phyloP scores from a whole-genome alignment of 2,888 invertebrate genomes.

The Candidula unifasciata region DNA sequence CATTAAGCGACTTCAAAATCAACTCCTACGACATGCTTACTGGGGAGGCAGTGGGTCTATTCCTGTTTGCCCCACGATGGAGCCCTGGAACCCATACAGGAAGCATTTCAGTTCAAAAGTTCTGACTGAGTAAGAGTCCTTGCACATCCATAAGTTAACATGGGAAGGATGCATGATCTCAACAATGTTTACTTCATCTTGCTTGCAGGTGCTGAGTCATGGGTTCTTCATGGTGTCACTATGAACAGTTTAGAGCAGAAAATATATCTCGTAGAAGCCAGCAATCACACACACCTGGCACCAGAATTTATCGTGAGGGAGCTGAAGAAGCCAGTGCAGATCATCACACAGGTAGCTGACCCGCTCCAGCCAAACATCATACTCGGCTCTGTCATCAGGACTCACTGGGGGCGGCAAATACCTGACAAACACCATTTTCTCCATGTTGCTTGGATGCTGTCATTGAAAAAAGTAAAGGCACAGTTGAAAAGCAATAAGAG shows the following conservation, averaged over 20 bases:
- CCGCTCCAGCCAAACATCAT: conserved; percentile 84
- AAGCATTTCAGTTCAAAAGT: too few species aligned
- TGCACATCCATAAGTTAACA: too few species aligned
- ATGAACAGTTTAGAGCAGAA: background rate
- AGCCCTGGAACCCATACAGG: too few species aligned
- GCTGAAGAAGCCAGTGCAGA: conserved; percentile 84
- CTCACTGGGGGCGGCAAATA: conserved; percentile 80
- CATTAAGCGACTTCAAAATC: too few species aligned
- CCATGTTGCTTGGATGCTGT: conserved; percentile 47
- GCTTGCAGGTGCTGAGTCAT: too few species aligned
- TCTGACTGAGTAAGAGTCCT: too few species aligned
- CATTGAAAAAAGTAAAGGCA: background rate
- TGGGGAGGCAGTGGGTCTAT: too few species aligned
- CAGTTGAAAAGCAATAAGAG: background rate
- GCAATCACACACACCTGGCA: conserved; percentile 81
- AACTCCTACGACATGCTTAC: too few species aligned
- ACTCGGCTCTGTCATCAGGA: conserved; percentile 69
- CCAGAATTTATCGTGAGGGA: conserved; percentile 82
- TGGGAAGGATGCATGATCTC: too few species aligned
- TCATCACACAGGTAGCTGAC: conserved; percentile 83
- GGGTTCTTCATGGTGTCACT: background rate
- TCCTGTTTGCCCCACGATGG: too few species aligned
- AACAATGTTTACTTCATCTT: too few species aligned
- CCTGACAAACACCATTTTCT: conserved; percentile 78
- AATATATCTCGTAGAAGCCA: too few species aligned